Percentiles rank a stretch among this genome's conserved stretches.
Evolutionary conservation across 2,797 vertebrate species (phyloP).

Genomic region (Scomberomorus guttatus): DNA sequence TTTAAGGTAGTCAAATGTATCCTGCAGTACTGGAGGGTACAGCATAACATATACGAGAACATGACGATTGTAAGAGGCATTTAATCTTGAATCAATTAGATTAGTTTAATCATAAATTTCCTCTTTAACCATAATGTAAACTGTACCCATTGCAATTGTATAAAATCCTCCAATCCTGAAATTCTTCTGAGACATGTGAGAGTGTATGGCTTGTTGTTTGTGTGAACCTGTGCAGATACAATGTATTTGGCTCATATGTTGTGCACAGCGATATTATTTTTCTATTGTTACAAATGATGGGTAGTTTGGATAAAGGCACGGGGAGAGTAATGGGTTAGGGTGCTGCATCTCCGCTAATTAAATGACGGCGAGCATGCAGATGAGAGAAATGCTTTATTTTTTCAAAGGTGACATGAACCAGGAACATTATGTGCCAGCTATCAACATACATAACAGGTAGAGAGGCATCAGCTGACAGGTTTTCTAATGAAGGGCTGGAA

Average conservation of each 20-base stretch:
- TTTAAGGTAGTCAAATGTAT: background rate
- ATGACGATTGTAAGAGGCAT: background rate
- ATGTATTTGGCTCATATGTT: constrained; percentile 50
- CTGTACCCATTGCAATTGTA: constrained; percentile 2
- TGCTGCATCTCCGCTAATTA: constrained; percentile 75
- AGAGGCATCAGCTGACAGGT: constrained; percentile 66
- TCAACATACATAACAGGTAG: constrained; percentile 73
- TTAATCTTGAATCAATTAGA: background rate
- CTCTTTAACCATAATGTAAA: constrained; percentile 1
- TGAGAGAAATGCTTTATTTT: constrained; percentile 78
- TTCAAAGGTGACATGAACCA: constrained; percentile 73
- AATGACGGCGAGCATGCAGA: constrained; percentile 68
- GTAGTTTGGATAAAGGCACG: constrained; percentile 53
- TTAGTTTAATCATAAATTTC: background rate
- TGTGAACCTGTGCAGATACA: constrained; percentile 34
- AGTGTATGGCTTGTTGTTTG: constrained; percentile 40
- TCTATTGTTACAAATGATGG: constrained; percentile 60
- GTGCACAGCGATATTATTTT: constrained; percentile 61
- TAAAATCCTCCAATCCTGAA: constrained; percentile 33
- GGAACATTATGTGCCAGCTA: constrained; percentile 70
- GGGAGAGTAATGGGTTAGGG: constrained; percentile 66
- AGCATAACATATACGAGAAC: background rate
- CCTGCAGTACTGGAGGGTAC: background rate
- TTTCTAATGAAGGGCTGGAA: constrained; percentile 71
- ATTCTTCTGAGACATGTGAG: constrained; percentile 13